Evolutionary conservation across 2,888 invertebrate genomes (phyloP).

Genomic region (Galerucella calmariensis): DNA sequence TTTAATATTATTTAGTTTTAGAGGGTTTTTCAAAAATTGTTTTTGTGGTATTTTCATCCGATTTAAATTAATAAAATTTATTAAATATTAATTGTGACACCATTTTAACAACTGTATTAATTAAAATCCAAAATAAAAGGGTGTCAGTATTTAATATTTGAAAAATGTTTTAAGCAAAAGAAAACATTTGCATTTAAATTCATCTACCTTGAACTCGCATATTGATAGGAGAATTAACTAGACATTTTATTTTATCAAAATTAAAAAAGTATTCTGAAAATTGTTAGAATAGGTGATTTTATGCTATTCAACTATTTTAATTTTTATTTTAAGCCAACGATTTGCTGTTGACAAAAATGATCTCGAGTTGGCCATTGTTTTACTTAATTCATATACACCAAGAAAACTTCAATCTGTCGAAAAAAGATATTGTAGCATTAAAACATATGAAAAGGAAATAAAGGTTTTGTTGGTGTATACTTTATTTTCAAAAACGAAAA

Average conservation of each 20-base stretch:
- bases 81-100: no score
- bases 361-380: constrained; percentile 44
- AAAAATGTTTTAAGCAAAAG: neutral
- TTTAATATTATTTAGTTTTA: neutral
- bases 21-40: no score
- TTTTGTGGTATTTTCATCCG: no score
- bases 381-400: constrained; percentile 37
- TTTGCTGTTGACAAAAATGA: constrained; percentile 43
- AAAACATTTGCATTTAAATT: constrained; percentile 7
- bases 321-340: constrained; percentile 34
- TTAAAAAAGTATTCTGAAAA: constrained; percentile 38
- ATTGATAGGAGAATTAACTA: constrained; percentile 35
- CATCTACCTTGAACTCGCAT: constrained; percentile 27
- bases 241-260: constrained; percentile 32
- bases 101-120: no score
- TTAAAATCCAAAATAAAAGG: no score
- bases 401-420: neutral
- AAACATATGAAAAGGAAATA: no score
- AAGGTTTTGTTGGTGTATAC: constrained; percentile 17
- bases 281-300: constrained; percentile 42
- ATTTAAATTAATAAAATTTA: no score
- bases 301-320: constrained; percentile 35
- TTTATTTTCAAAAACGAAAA: constrained; percentile 41
- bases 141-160: no score
- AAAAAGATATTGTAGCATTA: no score